Percentiles rank a stretch among this genome's conserved stretches.
Conservation (phyloP, 2,888 invertebrate genomes). For the Pyrochroa serraticornis region DNA sequence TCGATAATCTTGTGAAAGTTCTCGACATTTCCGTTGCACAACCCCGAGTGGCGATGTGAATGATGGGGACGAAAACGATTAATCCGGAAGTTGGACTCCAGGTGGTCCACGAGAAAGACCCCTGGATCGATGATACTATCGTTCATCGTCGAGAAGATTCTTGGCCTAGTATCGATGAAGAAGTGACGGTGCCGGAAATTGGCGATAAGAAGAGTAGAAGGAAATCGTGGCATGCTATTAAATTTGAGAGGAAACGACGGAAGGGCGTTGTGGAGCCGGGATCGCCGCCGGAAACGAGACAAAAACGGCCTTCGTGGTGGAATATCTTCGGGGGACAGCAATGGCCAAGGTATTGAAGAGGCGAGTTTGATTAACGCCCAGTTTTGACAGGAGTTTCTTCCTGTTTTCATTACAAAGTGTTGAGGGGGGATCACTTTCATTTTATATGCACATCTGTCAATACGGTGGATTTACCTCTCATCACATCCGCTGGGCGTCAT, state of each 20-base stretch:
- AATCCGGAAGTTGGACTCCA: constrained; percentile 49
- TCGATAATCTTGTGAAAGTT: constrained; percentile 21
- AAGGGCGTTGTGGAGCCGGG: constrained; percentile 52
- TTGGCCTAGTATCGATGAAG: constrained; percentile 47
- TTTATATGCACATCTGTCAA: too few relatives aligned
- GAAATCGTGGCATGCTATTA: constrained; percentile 59
- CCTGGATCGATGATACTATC: constrained; percentile 51
- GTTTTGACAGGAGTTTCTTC: too few relatives aligned
- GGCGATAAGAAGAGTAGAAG: constrained; percentile 55
- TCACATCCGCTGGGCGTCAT: too few relatives aligned
- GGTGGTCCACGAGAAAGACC: constrained; percentile 56
- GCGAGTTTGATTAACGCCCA: constrained; percentile 37
- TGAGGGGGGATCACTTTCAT: too few relatives aligned
- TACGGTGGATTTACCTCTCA: too few relatives aligned
- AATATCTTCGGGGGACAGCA: constrained; percentile 84
- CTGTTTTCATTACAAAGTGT: too few relatives aligned
- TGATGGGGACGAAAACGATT: constrained; percentile 40
- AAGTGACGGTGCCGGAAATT: constrained; percentile 44
- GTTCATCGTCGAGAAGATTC: constrained; percentile 37
- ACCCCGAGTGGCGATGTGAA: constrained; percentile 10
- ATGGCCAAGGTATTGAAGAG: constrained; percentile 67
- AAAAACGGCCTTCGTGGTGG: constrained; percentile 88
- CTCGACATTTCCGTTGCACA: constrained; percentile 10
- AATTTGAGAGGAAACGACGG: constrained; percentile 56
- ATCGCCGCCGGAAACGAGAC: constrained; percentile 60